A percentile compares a stretch with the other conserved stretches of the same genome.
Evolutionary conservation across 2,797 vertebrate genomes (phyloP).

Genomic region (Micrastur ruficollis): DNA sequence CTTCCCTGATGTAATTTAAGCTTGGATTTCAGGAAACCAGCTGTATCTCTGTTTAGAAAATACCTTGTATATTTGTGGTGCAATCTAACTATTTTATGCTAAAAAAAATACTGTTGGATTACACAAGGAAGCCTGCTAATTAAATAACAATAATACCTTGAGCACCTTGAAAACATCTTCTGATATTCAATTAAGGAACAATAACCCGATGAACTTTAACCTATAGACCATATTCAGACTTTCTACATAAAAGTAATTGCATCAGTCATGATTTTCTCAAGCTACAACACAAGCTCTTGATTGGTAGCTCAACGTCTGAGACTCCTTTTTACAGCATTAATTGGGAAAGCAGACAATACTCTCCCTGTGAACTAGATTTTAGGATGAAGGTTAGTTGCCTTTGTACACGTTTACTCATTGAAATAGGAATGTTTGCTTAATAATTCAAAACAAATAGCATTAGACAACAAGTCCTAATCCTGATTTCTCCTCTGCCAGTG

Average conservation of each 20-base stretch:
- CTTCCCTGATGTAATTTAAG: neutral
- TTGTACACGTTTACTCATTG: slow-evolving; percentile 67
- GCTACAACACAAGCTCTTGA: slow-evolving; percentile 55
- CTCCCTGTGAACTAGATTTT: slow-evolving; percentile 64
- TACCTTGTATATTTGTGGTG: neutral
- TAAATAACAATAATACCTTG: slow-evolving; percentile 55
- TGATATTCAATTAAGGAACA: slow-evolving; percentile 66
- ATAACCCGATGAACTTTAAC: slow-evolving; percentile 55
- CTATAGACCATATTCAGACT: slow-evolving; percentile 58
- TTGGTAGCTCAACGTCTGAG: slow-evolving; percentile 57
- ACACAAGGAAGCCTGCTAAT: slow-evolving; percentile 40
- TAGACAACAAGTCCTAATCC: slow-evolving; percentile 66
- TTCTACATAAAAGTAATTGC: slow-evolving; percentile 68
- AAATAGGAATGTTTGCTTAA: slow-evolving; percentile 69
- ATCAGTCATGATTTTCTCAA: slow-evolving; percentile 72
- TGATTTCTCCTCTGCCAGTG: slow-evolving; percentile 60
- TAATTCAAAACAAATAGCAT: slow-evolving; percentile 69
- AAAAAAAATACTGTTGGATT: slow-evolving; percentile 42
- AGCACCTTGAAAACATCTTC: slow-evolving; percentile 64
- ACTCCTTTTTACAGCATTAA: slow-evolving; percentile 61
- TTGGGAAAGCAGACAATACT: slow-evolving; percentile 68
- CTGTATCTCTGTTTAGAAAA: slow-evolving; percentile 38
- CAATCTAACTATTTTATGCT: neutral
- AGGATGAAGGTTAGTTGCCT: slow-evolving; percentile 67
- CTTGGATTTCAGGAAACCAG: neutral